Conservation (phyloP, 2,113 vertebrate genomes). For the Sakesphorus luctuosus region DNA sequence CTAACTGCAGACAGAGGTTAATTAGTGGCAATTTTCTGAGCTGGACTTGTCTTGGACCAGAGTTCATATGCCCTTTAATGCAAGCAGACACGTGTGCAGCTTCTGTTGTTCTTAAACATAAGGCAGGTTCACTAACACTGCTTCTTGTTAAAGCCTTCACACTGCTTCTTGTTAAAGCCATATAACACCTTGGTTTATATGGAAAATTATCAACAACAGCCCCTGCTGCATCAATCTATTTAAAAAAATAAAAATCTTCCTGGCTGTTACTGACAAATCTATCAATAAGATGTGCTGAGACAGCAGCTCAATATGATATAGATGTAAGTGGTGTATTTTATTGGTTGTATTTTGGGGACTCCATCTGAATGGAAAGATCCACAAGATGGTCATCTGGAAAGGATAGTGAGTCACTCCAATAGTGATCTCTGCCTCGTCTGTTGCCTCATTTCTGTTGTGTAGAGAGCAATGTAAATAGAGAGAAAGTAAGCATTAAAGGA, state of each 20-base stretch:
- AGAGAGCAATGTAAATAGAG: not conserved
- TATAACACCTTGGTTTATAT: not conserved
- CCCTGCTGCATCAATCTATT: not conserved
- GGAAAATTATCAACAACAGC: not conserved
- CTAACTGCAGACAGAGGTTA: constrained; percentile 10
- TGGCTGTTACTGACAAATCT: not conserved
- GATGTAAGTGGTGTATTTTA: not conserved
- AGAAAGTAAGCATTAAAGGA: not conserved
- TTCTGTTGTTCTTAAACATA: not conserved
- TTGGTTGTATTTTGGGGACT: not conserved
- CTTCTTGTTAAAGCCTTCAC: not conserved
- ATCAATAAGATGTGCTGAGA: not conserved
- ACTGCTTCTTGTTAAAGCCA: not conserved
- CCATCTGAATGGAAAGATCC: not conserved
- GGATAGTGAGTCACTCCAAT: not conserved
- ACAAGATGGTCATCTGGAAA: not conserved
- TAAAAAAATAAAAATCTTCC: not conserved
- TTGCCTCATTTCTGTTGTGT: not conserved
- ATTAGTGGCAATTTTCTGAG: constrained; percentile 16
- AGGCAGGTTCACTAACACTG: not conserved
- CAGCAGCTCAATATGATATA: not conserved
- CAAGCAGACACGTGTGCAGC: not conserved
- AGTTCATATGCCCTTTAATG: not conserved
- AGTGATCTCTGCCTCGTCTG: not conserved
- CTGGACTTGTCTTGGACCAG: not conserved